A percentile compares a stretch with the other conserved stretches of the same genome.
Conservation (phyloP, 1,140 invertebrate genomes). For the Pseudomyrmex cubaensis region DNA sequence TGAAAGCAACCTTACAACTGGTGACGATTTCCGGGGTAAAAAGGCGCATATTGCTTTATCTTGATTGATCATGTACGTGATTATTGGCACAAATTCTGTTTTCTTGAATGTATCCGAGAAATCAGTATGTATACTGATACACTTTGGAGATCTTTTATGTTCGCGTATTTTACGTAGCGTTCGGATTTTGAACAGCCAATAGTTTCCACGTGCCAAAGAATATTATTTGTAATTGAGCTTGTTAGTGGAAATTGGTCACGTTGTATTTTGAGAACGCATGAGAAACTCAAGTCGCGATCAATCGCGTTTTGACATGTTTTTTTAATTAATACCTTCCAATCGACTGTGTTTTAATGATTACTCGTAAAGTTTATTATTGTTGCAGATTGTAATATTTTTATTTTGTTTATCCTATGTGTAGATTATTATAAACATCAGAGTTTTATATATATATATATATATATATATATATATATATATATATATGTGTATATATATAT, state of each 20-base stretch:
- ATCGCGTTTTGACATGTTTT: background rate
- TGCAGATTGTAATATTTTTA: background rate
- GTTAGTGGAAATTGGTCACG: constrained; percentile 36
- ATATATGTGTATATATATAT: background rate
- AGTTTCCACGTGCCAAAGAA: constrained; percentile 24
- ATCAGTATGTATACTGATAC: background rate
- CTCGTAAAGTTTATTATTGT: background rate
- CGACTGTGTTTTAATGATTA: background rate
- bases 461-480: background rate
- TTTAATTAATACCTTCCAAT: background rate
- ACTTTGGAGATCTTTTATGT: background rate
- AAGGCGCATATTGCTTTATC: no score
- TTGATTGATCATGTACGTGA: no score
- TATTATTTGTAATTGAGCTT: constrained; percentile 33
- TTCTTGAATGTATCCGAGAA: background rate
- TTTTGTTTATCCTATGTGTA: no score
- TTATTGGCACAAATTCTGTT: background rate
- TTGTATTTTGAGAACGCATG: constrained; percentile 22
- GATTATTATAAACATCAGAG: no score
- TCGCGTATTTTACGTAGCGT: background rate
- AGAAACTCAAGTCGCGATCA: background rate
- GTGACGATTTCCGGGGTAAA: no score
- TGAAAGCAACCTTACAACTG: background rate
- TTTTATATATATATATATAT: background rate
- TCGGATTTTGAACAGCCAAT: background rate